phyloP scores from a whole-genome alignment of 2,113 vertebrate species.

The Condylura cristata region DNA sequence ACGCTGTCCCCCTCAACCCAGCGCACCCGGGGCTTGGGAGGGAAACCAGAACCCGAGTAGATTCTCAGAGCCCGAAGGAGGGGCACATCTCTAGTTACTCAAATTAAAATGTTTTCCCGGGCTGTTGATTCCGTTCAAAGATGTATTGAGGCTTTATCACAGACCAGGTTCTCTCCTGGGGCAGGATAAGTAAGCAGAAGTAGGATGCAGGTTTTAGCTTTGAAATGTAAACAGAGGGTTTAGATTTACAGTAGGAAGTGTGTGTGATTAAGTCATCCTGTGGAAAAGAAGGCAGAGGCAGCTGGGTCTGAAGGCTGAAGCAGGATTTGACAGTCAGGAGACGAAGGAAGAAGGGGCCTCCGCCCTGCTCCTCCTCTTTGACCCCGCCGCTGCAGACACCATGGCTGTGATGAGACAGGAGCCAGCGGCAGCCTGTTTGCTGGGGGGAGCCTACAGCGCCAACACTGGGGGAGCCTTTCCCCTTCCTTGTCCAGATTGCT shows the following conservation, averaged over 20 bases:
- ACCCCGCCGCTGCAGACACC: neutral
- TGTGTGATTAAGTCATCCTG: slow-evolving; percentile 25
- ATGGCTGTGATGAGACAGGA: neutral
- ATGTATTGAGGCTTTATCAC: slow-evolving; percentile 56
- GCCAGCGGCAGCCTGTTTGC: neutral
- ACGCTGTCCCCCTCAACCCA: neutral
- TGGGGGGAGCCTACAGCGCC: neutral
- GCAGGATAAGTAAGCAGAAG: slow-evolving; percentile 53
- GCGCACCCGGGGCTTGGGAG: neutral
- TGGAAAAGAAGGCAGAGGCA: slow-evolving; percentile 58
- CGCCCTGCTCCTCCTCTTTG: neutral
- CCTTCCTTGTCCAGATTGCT: neutral
- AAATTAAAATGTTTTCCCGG: slow-evolving; percentile 47
- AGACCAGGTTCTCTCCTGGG: neutral
- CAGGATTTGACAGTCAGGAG: slow-evolving; percentile 2
- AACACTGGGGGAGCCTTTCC: neutral
- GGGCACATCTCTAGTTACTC: neutral
- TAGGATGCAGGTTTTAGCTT: slow-evolving; percentile 66
- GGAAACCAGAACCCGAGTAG: neutral
- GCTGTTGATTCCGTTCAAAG: slow-evolving; percentile 40
- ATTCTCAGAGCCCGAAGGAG: neutral
- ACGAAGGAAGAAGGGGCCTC: neutral
- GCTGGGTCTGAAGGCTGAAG: slow-evolving; percentile 38
- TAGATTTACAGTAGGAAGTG: slow-evolving; percentile 32
- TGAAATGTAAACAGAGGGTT: slow-evolving; percentile 67